Base-by-base conservation (phyloP, 2,797 vertebrate species). In the Schizopygopsis malacanthus region DNA sequence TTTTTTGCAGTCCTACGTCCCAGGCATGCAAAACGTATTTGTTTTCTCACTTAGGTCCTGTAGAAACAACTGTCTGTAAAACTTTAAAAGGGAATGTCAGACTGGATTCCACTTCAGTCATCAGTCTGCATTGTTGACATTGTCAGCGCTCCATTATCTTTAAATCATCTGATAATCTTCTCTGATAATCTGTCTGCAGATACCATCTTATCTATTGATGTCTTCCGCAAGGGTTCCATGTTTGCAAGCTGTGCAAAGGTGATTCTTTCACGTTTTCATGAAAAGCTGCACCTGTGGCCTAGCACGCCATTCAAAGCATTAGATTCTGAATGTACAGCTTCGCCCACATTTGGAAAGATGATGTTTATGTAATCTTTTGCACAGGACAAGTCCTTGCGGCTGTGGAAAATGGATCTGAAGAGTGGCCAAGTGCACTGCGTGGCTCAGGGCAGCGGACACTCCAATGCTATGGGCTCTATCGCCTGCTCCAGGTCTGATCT, bases 191-290 rank as follows among this genome's bases (percentile, higher is more conserved):
- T 83, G 65, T 87, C 47, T 89, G 67, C 92, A 99, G 98, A 99
- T 84, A 98, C 95, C 0, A 92, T 99, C 86, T 92, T 99, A 80
- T 97, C 97, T 18, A 37, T 99, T 90, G 98, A 99, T 0, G 96
- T 99, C 70, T 98, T 98, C 93, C 96, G 92, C 69, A 99, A 97
- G 81, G 96, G 95, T 4, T 90, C 90, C 72, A 92, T 97, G 65
- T 99, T 99, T 12, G 96, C 94, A 63, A 99, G 97, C 93, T 97
- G 97, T 89, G 95, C 97, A 4, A 99, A 99, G 98, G 98, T 99
- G 89, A 89, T 87, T 59, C 28, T 28, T 79, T 18, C 50, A 8
- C 6, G 25, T 6, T 22, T 54, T 37, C 9, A 22, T 56, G 15
- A 6, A 28, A 77, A 81, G 10, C n/a, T n/a, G 16, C 15, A 63